Base-by-base conservation (phyloP, 35 echinoderm and acorn worm genomes). In the Amphiura filiformis region DNA sequence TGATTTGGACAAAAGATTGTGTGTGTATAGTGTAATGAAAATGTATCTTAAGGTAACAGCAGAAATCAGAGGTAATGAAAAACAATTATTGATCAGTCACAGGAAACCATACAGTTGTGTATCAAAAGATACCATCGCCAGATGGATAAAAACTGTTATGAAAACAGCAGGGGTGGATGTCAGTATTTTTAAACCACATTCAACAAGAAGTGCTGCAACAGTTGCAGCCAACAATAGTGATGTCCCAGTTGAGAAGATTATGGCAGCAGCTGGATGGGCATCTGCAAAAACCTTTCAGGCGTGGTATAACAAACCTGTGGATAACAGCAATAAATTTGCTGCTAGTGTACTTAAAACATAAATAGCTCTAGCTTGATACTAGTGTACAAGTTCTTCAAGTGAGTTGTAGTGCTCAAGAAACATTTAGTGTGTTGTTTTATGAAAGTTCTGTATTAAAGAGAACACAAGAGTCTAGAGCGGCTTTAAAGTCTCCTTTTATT, bases 251-350 rank as follows among this genome's bases (percentile, higher is more conserved):
- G 32, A 26, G 0, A 39, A 83, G 2, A 91, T 95, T 35, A 32
- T 95, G 26, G 32, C 75, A 28, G 17, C 38, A 32, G 93, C 84
- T 0, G 89, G 89, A 36, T 91, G 89, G 93, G 30, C 79, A 13
- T 80, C 30, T 32, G 79, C 84, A 82, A 61, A 79, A 30, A 93
- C 90, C 0, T 96, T 95, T 76, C 61, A 40, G 35, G 86, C 34
- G 23, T 97, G 77, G 44, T 97, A 97, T 84, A 93, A 97, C 31
- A 93, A 90, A 31, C 1, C 56, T 32, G 18, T 85, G 87, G 40
- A 65, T 39, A 39, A 91, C 93, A 37, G 70, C 84, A 32, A 88
- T 35, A 39, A 57, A 28, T 52, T 86, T 88, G 61, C 61, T 18
- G 28, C 17, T 28, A 30, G 7, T 70, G 61, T 70, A 26, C 28